Evolutionary conservation across 2,888 invertebrate genomes (phyloP).

Genomic region (Galeruca laticollis): DNA sequence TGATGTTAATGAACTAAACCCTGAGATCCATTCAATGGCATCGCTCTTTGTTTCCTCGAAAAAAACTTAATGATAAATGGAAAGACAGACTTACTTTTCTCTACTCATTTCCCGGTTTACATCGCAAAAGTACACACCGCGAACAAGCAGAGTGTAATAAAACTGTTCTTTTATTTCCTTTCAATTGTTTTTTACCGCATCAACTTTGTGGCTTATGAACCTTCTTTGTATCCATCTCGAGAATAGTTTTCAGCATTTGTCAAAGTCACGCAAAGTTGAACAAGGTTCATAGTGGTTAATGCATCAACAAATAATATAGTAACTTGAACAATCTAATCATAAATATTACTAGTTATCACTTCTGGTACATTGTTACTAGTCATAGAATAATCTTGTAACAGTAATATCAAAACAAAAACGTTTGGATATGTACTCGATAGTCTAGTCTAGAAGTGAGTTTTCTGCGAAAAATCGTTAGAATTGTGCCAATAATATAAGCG

Average conservation of each 20-base stretch:
- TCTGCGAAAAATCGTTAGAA: no score
- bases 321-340: not conserved
- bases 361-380: not conserved
- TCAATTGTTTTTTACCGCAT: constrained; percentile 38
- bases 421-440: no score
- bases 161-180: constrained; percentile 37
- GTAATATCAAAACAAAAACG: not conserved
- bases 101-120: constrained; percentile 2
- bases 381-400: not conserved
- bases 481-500: no score
- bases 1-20: not conserved
- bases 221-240: constrained; percentile 32
- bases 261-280: constrained; percentile 31
- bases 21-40: constrained; percentile 1
- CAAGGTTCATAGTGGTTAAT: constrained; percentile 5
- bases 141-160: constrained; percentile 31
- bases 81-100: constrained; percentile 11
- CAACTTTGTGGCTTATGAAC: constrained; percentile 32
- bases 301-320: constrained; percentile 3
- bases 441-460: no score
- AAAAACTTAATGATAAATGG: constrained; percentile 22
- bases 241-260: constrained; percentile 32
- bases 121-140: constrained; percentile 25
- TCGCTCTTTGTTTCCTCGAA: not conserved
- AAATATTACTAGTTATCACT: not conserved